Evolutionary conservation across 1,140 invertebrate genomes (phyloP).

Genomic region (Schlechtendalia chinensis): DNA sequence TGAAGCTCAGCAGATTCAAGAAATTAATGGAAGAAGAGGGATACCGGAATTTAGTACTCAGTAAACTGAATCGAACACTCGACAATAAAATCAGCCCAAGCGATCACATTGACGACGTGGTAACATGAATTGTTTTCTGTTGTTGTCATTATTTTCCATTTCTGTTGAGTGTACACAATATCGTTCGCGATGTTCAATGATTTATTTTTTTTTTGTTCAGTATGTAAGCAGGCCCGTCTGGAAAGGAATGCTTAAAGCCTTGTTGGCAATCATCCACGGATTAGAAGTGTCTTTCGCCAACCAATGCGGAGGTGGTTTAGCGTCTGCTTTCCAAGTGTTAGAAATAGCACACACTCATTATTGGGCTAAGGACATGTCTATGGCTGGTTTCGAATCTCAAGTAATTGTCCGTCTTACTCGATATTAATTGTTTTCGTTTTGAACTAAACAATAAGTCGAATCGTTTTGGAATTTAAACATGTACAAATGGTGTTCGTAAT

Average conservation of each 20-base stretch:
- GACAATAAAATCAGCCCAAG: slow-evolving; percentile 91
- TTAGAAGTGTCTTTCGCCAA: slow-evolving; percentile 90
- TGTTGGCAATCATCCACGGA: slow-evolving; percentile 85
- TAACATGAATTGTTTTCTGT: too few species aligned
- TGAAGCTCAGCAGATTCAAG: slow-evolving; percentile 89
- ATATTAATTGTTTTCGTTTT: too few species aligned
- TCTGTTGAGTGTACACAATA: too few species aligned
- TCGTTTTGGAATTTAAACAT: too few species aligned
- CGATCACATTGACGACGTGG: slow-evolving; percentile 97
- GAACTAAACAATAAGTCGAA: too few species aligned
- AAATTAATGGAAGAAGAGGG: slow-evolving; percentile 99
- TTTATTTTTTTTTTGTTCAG: too few species aligned
- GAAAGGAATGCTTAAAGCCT: slow-evolving; percentile 94
- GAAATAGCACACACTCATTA: slow-evolving; percentile 99
- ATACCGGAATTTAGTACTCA: slow-evolving; percentile 92
- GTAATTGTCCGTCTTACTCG: slow-evolving; percentile 54
- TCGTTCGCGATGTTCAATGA: too few species aligned
- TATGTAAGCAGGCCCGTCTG: slow-evolving; percentile 84
- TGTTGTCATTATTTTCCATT: too few species aligned
- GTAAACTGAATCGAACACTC: slow-evolving; percentile 90
- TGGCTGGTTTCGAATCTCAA: slow-evolving; percentile 60
- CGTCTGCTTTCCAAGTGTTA: slow-evolving; percentile 91
- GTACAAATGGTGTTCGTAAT: too few species aligned
- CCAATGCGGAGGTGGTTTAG: slow-evolving; percentile 94
- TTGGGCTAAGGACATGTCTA: slow-evolving; percentile 81